A percentile compares a stretch with the other conserved stretches of the same genome.
These are phyloP conservation scores for Therioaphis trifolii DNA, from an alignment of 2,888 invertebrate species.

Conservation along the genomic window DNA sequence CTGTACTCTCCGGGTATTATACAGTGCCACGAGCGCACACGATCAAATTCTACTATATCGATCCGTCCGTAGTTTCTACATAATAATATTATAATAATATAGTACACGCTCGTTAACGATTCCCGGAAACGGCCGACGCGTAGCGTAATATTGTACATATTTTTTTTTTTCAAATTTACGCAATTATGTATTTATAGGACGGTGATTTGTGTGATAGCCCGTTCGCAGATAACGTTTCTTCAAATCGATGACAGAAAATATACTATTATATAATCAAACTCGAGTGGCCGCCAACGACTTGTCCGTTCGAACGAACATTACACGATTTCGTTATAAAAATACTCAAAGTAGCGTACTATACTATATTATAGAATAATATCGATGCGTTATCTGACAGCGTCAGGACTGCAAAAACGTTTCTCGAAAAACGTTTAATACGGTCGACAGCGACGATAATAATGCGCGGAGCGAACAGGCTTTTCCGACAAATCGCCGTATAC, in stretches of 20 bases:
- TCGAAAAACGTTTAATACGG: neutral
- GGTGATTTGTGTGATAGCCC: too few species aligned
- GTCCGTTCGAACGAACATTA: neutral
- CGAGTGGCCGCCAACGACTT: neutral
- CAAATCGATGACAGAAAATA: neutral
- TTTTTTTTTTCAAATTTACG: too few species aligned
- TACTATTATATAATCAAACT: neutral
- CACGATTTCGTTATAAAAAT: neutral
- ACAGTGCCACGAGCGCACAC: too few species aligned
- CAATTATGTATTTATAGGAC: too few species aligned
- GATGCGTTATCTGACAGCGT: neutral
- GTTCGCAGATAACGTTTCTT: too few species aligned
- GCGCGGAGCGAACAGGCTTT: neutral
- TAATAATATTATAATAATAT: neutral
- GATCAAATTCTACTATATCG: too few species aligned
- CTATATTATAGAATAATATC: neutral
- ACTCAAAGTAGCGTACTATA: neutral
- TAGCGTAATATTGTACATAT: too few species aligned
- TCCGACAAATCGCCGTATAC: neutral
- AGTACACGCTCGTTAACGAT: neutral
- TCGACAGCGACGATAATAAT: neutral
- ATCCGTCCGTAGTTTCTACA: too few species aligned
- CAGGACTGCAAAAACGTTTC: neutral
- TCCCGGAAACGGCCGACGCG: neutral
- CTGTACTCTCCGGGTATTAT: too few species aligned